phyloP scores from a whole-genome alignment of 1,140 invertebrate species.

The Euglossa dilemma region DNA sequence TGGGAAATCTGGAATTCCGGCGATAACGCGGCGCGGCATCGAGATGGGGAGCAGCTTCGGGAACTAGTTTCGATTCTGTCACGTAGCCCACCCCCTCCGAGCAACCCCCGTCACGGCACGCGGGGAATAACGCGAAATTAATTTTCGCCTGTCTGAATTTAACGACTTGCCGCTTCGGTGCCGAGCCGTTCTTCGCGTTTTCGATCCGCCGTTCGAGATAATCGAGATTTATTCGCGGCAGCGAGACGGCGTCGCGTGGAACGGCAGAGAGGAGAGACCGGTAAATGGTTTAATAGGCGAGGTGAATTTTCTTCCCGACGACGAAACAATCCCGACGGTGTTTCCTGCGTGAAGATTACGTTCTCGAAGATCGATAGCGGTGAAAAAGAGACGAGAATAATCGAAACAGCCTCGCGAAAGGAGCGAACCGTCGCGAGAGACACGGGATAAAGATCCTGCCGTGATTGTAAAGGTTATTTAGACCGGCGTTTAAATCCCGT shows the following conservation, averaged over 20 bases:
- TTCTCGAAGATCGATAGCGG: too few species aligned
- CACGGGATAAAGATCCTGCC: background rate
- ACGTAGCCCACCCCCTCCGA: constrained; percentile 23
- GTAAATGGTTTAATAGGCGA: background rate
- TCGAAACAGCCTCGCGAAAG: too few species aligned
- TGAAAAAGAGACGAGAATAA: too few species aligned
- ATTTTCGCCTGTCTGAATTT: constrained; percentile 54
- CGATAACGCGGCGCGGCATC: constrained; percentile 36
- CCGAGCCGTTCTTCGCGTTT: background rate
- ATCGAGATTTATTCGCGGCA: constrained; percentile 32
- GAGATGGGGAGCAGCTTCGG: constrained; percentile 30
- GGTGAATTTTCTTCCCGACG: too few species aligned
- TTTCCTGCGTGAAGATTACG: too few species aligned
- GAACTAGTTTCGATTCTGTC: constrained; percentile 65
- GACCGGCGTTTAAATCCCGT: background rate
- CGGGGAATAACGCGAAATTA: constrained; percentile 56
- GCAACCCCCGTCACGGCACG: background rate
- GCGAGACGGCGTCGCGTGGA: background rate
- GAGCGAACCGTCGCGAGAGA: too few species aligned
- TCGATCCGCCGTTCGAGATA: constrained; percentile 13
- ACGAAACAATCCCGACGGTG: too few species aligned
- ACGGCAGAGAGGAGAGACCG: background rate
- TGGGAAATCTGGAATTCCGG: constrained; percentile 62
- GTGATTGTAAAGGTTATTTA: background rate
- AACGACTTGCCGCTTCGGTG: constrained; percentile 27